Base-by-base conservation (phyloP, 1,140 invertebrate genomes). In the Leptinotarsa undecemlineata region DNA sequence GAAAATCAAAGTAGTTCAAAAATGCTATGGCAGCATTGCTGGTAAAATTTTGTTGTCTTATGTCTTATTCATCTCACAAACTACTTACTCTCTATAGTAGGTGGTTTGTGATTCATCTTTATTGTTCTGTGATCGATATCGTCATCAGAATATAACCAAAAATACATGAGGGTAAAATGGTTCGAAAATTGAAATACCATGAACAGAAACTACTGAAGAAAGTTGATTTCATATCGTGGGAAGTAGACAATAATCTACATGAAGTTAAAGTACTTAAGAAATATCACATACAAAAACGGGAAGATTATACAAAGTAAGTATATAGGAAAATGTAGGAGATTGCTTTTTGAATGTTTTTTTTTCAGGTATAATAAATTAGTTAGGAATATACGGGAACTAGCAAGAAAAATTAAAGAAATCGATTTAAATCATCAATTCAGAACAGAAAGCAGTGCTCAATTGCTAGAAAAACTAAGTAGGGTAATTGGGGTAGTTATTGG, bases 171-270 rank as follows among this genome's bases (percentile, higher is more conserved):
- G 2, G 8, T 47, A 91, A 89, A 85, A 98, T 98, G 95, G 96
- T 99, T 15, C 90, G 98, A 81, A 99, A 99, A 91, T 87, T 99
- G 60, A 98, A 98, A 88, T 97, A 90, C 90, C 97, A 99, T 85
- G 98, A 99, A 85, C 91, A 98, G 82, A 99, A 99, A 85, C 86
- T 99, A 20, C 87, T 99, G 1, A 99, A 99, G 84, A 99, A 99
- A 86, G 96, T 99, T 66, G 97, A 99, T 87, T 99, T 99, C 83
- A 95, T 99, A 82, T 95, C 95, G 68, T 99, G 98, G 98, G 91
- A 97, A 86, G 91, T 94, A 0, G 97, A 99, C 80, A 98, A 99
- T 83, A 98, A 97, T 88, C 85, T 98, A 48, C 94, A 96, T 81
- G 98, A 99, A 88, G 90, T 97, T 4, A 97, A 97, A 88, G 88